Conservation (phyloP, 2,113 vertebrate genomes). For the Crotalus horridus region DNA sequence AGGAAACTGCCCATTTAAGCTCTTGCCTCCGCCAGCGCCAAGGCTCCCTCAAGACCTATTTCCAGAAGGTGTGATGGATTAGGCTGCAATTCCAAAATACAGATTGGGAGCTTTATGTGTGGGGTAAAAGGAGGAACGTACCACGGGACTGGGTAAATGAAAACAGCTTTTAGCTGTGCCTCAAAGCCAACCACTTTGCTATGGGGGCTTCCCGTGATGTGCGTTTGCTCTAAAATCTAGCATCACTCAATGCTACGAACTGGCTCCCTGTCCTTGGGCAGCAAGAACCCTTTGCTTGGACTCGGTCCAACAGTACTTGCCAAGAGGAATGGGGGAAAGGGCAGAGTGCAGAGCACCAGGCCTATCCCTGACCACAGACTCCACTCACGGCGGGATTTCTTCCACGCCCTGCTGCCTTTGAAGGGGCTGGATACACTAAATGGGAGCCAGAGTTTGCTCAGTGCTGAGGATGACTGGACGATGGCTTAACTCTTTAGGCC, state of each 20-base stretch:
- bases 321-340: neutral
- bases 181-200: neutral
- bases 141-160: neutral
- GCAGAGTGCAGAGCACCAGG: neutral
- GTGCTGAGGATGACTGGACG: neutral
- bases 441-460: neutral
- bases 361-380: neutral
- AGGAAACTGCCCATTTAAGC: neutral
- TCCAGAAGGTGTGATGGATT: neutral
- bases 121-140: neutral
- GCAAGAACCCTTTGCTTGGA: neutral
- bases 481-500: neutral
- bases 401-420: rapidly evolving
- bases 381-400: neutral
- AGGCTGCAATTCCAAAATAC: neutral
- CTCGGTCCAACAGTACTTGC: neutral
- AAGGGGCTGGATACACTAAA: neutral
- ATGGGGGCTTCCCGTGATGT: neutral
- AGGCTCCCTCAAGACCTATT: neutral
- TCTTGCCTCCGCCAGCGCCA: no score
- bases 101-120: neutral
- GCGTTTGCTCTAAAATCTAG: neutral
- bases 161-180: neutral
- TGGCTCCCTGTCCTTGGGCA: neutral
- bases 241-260: neutral